These are phyloP conservation scores for Lepidochitona cinerea DNA, from an alignment of 2,888 invertebrate species.

Conservation along the genomic window DNA sequence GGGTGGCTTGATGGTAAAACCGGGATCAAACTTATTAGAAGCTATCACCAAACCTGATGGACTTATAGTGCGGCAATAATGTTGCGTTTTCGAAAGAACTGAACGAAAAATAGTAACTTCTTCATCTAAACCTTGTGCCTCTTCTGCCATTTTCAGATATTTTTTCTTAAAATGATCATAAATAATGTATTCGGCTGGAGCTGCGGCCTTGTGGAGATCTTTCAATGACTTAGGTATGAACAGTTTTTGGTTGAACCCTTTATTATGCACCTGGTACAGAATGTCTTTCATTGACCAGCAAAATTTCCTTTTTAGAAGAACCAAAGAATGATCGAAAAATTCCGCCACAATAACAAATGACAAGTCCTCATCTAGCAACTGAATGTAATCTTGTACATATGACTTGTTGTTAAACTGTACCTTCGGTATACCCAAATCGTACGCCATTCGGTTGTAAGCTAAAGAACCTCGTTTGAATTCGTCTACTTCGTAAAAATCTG, in stretches of 20 bases:
- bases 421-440: not conserved
- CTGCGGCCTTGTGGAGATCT: not conserved
- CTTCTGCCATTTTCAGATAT: not conserved
- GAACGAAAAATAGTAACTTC: not conserved
- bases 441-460: not conserved
- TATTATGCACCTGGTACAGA: not conserved
- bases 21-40: not conserved
- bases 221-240: not conserved
- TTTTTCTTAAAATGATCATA: not conserved
- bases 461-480: not conserved
- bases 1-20: not conserved
- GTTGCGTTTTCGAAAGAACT: not conserved
- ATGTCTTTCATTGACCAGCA: constrained; percentile 8
- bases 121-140: not conserved
- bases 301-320: not conserved
- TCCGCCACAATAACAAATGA: not conserved
- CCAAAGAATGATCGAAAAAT: constrained; percentile 1
- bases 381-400: not conserved
- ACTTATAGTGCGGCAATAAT: not conserved
- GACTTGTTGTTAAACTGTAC: not conserved
- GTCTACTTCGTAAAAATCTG: not conserved
- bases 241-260: not conserved
- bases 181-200: not conserved
- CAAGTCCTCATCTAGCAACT: not conserved
- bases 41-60: not conserved